Base-by-base conservation (phyloP, 2,113 vertebrate genomes). In the Percina caprodes region DNA sequence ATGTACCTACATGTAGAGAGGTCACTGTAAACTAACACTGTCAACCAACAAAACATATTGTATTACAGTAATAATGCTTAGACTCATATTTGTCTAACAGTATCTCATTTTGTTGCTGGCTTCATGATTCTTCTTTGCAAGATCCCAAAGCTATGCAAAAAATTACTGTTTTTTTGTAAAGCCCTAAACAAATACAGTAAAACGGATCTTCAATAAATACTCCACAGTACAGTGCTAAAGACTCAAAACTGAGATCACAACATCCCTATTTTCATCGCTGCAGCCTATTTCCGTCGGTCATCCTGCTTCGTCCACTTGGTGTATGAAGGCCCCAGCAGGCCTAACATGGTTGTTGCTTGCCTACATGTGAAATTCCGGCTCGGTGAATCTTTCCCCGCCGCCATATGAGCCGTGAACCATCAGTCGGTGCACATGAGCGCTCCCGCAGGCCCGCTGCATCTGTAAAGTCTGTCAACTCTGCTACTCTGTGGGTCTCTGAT, bases 321-420 rank as follows among this genome's bases (percentile, higher is more conserved):
- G 68, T 74, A 81, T 13, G 55, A 84, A 85, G 35, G 74, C 73
- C 72, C 59, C 48, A 23, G 62, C 77, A 68, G 85, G 73, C 74
- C 82, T 51, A 52, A 90, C 74, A 74, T 30, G 80, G 79, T 84
- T n/a, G 86, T 79, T 33, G 90, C 77, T 82, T 69, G 85, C 74
- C 83, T 66, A 45, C 85, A 88, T 90, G 85, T 77, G 77, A 89
- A 89, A 91, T 90, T 91, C 78, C 90, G 90, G 74, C 74, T 90
- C 78, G 52, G 65, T 90, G 90, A 90, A 84, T 91, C 85, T 88
- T 82, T 91, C 85, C 69, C 59, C 14, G 69, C 58, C 33, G 59
- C 90, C 89, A 66, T 87, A 80, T 86, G 80, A 90, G 80, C 83
- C 74, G 30, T 89, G 85, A 75, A 71, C 72, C 72, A 35, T 69